Evolutionary conservation across 2,797 vertebrate genomes (phyloP), one percentile per base, ranked within the genome.

Genomic region (Tachyglossus aculeatus): DNA sequence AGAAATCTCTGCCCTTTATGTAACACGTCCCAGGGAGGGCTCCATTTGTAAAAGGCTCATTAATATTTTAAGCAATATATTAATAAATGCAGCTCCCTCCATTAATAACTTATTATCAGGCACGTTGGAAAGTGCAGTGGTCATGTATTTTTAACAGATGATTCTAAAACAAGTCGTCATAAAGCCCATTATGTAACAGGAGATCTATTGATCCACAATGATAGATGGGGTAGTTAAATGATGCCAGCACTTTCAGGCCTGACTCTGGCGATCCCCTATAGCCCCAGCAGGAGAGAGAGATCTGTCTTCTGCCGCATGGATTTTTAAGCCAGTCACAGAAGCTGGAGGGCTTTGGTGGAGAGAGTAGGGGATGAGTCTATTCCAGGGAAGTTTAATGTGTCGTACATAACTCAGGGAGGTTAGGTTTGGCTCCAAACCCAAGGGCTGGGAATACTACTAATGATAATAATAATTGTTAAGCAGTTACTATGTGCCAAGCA

Each of bases 61-160:
- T 71, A 59, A 64, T 58, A 37, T 50, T 45, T 71, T 50, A 74
- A 68, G 62, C 67, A 60, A 69, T 22, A 19, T 43, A 64, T 51
- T 62, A n/a, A 63, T 44, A 6, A 5, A 24, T 53, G 53, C 25
- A 18, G 45, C 65, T 16, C n/a, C 33, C 29, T 45, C 25, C 10
- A 4, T 76, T 71, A 72, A 74, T 55, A 29, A 63, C 24, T 66
- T 34, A 68, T 51, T 44, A 43, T 44, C 7, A 56, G 0, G 2
- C 15, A 60, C 56, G 58, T 57, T 6, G 10, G 8, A 38, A 40
- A 18, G 41, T 15, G 15, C 55, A 36, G 22, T 29, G 12, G 55
- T 67, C 55, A 84, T 74, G 55, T 67, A 61, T 78, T 63, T 78
- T 74, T 71, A 77, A 53, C 60, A n/a, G 5, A 65, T 3, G 56